phyloP scores from a whole-genome alignment of 2,888 invertebrate species.

The Plagodis pulveraria region DNA sequence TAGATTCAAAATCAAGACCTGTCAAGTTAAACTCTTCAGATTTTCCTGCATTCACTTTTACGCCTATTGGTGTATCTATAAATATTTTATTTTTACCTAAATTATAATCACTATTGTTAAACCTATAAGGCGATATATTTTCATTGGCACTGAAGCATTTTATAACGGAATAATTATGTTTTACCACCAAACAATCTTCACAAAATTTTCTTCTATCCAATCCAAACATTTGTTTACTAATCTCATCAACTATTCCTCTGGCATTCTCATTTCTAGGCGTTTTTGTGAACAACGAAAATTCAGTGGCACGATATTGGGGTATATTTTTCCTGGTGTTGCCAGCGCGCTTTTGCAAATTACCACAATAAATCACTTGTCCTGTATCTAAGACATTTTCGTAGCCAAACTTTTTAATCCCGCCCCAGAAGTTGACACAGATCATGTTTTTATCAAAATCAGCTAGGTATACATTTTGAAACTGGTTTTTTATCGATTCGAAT shows the following conservation, averaged over 20 bases:
- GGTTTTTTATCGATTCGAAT: conserved; percentile 60
- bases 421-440: conserved; percentile 84
- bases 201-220: conserved; percentile 53
- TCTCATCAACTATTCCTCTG: conserved; percentile 68
- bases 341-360: conserved; percentile 87
- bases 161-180: conserved; percentile 56
- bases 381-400: conserved; percentile 83
- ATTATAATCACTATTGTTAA: conserved; percentile 58
- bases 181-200: conserved; percentile 60
- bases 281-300: conserved; percentile 85
- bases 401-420: conserved; percentile 76
- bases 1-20: conserved; percentile 76
- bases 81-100: conserved; percentile 59
- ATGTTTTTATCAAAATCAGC: conserved; percentile 83
- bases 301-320: conserved; percentile 86
- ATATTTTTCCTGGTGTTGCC: conserved; percentile 79
- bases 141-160: conserved; percentile 47
- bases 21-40: conserved; percentile 65
- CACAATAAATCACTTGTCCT: conserved; percentile 84
- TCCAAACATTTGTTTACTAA: conserved; percentile 59
- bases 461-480: conserved; percentile 85
- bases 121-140: conserved; percentile 68
- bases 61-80: conserved; percentile 60
- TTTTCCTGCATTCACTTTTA: conserved; percentile 34
- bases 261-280: conserved; percentile 84